These are phyloP conservation scores for Drosophila varians DNA, from an alignment of 1,140 invertebrate species.

Conservation along the genomic window DNA sequence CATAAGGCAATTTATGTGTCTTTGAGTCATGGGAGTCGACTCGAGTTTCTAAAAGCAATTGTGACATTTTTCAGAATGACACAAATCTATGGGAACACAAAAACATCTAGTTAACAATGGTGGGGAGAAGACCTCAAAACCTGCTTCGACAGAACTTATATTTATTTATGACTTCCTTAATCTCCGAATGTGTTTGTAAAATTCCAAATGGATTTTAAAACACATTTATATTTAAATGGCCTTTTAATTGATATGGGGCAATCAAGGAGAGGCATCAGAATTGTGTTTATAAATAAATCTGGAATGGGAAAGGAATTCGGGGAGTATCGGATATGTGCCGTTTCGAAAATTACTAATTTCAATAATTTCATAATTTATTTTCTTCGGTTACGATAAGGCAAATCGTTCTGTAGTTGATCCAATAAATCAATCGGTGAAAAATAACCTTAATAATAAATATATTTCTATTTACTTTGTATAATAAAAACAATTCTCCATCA, in stretches of 20 bases:
- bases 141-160: conserved; percentile 10
- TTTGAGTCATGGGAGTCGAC: conserved; percentile 33
- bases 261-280: conserved; percentile 13
- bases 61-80: conserved; percentile 43
- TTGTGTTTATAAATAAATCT: conserved; percentile 14
- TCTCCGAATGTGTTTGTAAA: conserved; percentile 8
- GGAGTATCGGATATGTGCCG: background rate
- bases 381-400: no score
- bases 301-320: conserved; percentile 3
- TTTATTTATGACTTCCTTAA: conserved; percentile 46
- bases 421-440: no score
- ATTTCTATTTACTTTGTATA: no score
- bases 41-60: conserved; percentile 22
- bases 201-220: conserved; percentile 5
- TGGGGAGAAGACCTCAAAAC: conserved; percentile 14
- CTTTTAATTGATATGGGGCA: conserved; percentile 21
- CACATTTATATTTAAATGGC: conserved; percentile 29
- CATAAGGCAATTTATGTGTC: conserved; percentile 42
- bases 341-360: conserved; percentile 4
- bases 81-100: conserved; percentile 37
- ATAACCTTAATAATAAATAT: no score
- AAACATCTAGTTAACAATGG: conserved; percentile 26
- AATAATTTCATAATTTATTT: conserved; percentile 2
- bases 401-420: no score
- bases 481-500: background rate